These are phyloP conservation scores for Phasianus colchicus DNA, from an alignment of 2,113 vertebrate species.

Conservation along the genomic window DNA sequence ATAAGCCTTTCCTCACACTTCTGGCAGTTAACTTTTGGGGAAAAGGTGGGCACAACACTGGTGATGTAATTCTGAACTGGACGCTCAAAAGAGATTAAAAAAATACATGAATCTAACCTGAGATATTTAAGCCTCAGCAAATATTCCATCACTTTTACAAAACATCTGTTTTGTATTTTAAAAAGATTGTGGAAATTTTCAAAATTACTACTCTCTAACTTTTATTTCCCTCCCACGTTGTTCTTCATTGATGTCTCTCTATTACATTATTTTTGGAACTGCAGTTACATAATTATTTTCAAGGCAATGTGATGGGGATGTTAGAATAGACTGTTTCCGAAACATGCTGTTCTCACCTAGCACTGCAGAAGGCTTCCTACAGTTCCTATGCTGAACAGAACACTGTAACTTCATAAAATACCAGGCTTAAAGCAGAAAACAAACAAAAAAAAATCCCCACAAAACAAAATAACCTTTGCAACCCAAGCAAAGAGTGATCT, in stretches of 20 bases:
- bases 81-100: background rate
- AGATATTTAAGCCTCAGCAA: slow-evolving; percentile 30
- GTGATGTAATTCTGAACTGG: background rate
- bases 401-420: background rate
- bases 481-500: background rate
- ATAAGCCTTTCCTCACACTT: background rate
- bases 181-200: slow-evolving; percentile 60
- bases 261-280: slow-evolving; percentile 66
- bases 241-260: slow-evolving; percentile 41
- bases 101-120: background rate
- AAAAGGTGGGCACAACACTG: background rate
- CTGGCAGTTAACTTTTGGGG: background rate
- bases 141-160: slow-evolving; percentile 45
- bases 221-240: slow-evolving; percentile 51
- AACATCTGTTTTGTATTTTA: slow-evolving; percentile 60
- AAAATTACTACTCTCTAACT: slow-evolving; percentile 55
- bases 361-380: slow-evolving; percentile 3
- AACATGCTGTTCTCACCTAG: slow-evolving; percentile 24
- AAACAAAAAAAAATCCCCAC: background rate
- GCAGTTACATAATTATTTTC: slow-evolving; percentile 60
- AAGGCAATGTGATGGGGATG: slow-evolving; percentile 7
- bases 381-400: background rate
- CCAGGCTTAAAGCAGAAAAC: background rate
- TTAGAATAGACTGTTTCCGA: slow-evolving; percentile 25
- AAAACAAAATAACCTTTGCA: background rate